Conservation (phyloP, 2,113 vertebrate genomes). For the Pangasianodon hypophthalmus region DNA sequence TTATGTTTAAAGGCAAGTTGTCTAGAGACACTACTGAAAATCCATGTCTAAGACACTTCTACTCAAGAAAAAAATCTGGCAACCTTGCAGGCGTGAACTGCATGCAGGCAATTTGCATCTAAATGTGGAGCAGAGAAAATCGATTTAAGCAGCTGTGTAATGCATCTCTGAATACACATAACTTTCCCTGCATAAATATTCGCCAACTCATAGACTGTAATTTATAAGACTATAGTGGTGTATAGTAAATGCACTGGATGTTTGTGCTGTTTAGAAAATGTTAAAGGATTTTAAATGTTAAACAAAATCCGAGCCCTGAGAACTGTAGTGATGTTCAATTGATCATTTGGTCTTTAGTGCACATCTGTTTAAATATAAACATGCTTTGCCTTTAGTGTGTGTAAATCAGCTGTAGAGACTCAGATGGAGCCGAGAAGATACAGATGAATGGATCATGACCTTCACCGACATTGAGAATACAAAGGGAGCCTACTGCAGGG, state of each 20-base stretch:
- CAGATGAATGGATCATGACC: slow-evolving; percentile 13
- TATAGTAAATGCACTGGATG: not conserved
- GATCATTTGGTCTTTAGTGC: not conserved
- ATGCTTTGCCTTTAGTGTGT: not conserved
- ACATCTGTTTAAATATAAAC: not conserved
- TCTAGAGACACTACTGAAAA: not conserved
- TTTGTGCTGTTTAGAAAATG: not conserved
- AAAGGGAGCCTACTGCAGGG: not conserved
- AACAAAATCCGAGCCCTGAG: not conserved
- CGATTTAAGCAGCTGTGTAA: not conserved
- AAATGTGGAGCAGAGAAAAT: not conserved
- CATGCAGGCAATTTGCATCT: not conserved
- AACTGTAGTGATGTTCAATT: too few relatives aligned
- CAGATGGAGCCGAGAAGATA: not conserved
- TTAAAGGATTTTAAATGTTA: not conserved
- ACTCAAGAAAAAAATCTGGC: not conserved
- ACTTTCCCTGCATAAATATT: not conserved
- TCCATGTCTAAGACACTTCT: not conserved
- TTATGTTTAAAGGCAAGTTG: not conserved
- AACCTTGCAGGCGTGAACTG: not conserved
- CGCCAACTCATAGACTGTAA: not conserved
- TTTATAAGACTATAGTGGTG: not conserved
- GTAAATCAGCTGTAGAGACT: not conserved
- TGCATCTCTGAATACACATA: not conserved
- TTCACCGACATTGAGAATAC: slow-evolving; percentile 8